These are phyloP conservation scores for Erpornis zantholeuca DNA, from an alignment of 2,113 vertebrate genomes.

Conservation along the genomic window DNA sequence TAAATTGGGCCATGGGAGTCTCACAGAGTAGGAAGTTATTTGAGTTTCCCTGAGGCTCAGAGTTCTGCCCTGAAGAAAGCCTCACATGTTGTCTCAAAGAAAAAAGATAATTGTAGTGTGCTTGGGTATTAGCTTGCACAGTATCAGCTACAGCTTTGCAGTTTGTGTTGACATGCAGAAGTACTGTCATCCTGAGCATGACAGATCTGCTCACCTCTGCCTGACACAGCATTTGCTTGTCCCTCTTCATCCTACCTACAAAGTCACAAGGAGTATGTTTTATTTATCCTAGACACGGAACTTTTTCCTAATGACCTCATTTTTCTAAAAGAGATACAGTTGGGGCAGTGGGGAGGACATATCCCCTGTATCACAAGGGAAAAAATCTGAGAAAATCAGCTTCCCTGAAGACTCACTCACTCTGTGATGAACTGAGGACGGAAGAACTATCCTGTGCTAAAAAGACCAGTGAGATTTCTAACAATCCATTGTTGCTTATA, in stretches of 20 bases:
- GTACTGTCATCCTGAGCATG: not conserved
- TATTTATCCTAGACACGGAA: not conserved
- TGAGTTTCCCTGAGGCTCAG: conserved; percentile 16
- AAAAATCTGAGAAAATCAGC: not conserved
- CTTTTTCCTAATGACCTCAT: not conserved
- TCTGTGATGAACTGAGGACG: not conserved
- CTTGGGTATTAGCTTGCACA: not conserved
- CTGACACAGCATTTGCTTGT: not conserved
- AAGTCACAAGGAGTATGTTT: not conserved
- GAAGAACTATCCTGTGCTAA: not conserved
- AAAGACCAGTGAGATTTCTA: not conserved
- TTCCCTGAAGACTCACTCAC: not conserved
- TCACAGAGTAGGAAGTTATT: not conserved
- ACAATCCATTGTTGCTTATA: not conserved
- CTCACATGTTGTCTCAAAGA: not conserved
- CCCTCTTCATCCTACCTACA: not conserved
- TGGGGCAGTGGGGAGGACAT: not conserved
- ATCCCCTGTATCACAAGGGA: not conserved
- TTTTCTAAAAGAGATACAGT: not conserved
- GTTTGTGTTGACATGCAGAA: not conserved
- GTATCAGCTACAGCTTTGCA: not conserved
- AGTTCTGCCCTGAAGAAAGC: conserved; percentile 17
- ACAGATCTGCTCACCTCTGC: not conserved
- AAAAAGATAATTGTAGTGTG: not conserved
- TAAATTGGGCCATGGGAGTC: conserved; percentile 20